Evolutionary conservation across 2,888 invertebrate species (phyloP).

Genomic region (Psococerastis gibbosa): DNA sequence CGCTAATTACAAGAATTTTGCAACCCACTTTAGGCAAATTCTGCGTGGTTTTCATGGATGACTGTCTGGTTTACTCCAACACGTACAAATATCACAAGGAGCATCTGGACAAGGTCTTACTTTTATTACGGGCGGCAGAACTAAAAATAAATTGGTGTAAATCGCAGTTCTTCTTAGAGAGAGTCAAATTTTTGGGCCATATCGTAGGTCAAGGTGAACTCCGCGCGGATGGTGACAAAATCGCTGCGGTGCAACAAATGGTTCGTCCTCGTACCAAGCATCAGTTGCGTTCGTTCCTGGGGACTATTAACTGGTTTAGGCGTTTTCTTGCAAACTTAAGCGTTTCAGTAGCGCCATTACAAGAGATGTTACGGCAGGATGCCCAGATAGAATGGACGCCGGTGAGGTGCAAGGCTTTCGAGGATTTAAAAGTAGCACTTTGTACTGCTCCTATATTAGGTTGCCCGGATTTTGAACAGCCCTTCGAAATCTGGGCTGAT

Average conservation of each 20-base stretch:
- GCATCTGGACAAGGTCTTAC: background rate
- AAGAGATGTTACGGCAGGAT: background rate
- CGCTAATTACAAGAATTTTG: constrained; percentile 20
- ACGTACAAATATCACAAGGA: background rate
- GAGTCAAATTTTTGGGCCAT: background rate
- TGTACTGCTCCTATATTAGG: background rate
- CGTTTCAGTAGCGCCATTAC: background rate
- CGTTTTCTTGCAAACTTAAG: background rate
- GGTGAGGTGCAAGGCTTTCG: background rate
- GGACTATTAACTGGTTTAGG: background rate
- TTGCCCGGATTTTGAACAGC: constrained; percentile 5
- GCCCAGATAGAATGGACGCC: background rate
- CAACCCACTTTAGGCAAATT: no score
- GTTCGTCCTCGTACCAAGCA: background rate
- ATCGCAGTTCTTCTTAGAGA: background rate
- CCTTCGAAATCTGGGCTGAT: background rate
- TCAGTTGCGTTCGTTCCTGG: background rate
- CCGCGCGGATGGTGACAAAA: background rate
- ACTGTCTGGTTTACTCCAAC: background rate
- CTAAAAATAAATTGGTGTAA: background rate
- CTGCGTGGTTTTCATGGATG: background rate
- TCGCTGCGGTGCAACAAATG: background rate
- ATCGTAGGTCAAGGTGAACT: background rate
- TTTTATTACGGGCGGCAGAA: background rate
- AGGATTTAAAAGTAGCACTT: background rate